These are phyloP conservation scores for Sarcophaga rosellei DNA, from an alignment of 2,888 invertebrate species.

Conservation along the genomic window DNA sequence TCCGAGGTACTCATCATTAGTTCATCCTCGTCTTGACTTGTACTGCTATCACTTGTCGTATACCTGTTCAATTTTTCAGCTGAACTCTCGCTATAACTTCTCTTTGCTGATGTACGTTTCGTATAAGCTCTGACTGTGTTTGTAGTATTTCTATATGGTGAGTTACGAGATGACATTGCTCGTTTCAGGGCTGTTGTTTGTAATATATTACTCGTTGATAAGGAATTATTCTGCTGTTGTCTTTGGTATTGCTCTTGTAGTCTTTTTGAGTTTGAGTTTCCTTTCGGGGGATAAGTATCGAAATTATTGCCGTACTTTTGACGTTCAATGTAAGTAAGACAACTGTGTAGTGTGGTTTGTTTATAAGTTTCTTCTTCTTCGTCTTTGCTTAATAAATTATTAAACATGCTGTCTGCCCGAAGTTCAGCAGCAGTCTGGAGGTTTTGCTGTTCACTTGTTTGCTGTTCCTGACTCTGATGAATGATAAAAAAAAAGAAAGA, in stretches of 20 bases:
- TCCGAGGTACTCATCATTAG: slow-evolving; percentile 54
- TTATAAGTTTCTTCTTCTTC: slow-evolving; percentile 36
- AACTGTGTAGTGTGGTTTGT: slow-evolving; percentile 34
- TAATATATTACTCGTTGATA: slow-evolving; percentile 48
- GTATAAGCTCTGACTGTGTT: slow-evolving; percentile 47
- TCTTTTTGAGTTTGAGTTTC: slow-evolving; percentile 14
- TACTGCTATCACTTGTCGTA: slow-evolving; percentile 47
- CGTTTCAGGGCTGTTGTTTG: slow-evolving; percentile 36
- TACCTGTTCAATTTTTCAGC: slow-evolving; percentile 71
- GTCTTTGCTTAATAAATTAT: slow-evolving; percentile 32
- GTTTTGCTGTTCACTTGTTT: slow-evolving; percentile 18
- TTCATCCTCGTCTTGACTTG: slow-evolving; percentile 55
- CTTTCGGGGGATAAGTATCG: slow-evolving; percentile 59
- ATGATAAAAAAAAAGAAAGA: slow-evolving; percentile 15
- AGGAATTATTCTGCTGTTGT: slow-evolving; percentile 36
- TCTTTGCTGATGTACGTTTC: slow-evolving; percentile 63
- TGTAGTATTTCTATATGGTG: slow-evolving; percentile 50
- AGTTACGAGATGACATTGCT: slow-evolving; percentile 58
- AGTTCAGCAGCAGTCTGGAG: slow-evolving; percentile 40
- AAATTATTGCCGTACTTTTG: slow-evolving; percentile 37
- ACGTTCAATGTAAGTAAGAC: slow-evolving; percentile 35
- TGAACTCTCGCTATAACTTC: slow-evolving; percentile 75
- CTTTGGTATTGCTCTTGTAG: not conserved
- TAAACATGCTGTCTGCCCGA: slow-evolving; percentile 57
- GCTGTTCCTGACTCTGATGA: slow-evolving; percentile 26